Percentiles rank a stretch among this genome's conserved stretches.
These are phyloP conservation scores for Brachypalpus laphriformis DNA, from an alignment of 2,888 invertebrate species.

Conservation along the genomic window DNA sequence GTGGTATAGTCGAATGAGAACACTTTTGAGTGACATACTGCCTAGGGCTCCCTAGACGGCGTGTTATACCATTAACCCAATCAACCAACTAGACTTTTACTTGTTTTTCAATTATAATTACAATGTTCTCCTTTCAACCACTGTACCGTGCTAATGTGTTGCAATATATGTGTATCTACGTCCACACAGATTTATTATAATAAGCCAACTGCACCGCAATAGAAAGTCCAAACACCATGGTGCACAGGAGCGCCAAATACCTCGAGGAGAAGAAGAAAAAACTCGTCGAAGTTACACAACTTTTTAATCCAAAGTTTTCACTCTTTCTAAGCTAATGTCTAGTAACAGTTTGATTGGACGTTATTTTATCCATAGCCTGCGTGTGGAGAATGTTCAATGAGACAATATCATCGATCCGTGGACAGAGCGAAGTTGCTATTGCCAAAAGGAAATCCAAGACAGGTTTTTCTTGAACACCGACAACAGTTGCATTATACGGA, in stretches of 20 bases:
- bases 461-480: not conserved
- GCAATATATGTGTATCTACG: not conserved
- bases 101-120: not conserved
- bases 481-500: not conserved
- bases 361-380: not conserved
- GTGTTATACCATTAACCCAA: not conserved
- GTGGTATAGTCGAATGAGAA: too few species aligned
- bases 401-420: slow-evolving; percentile 2
- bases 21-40: not conserved
- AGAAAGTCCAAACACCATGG: not conserved
- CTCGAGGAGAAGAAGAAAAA: slow-evolving; percentile 3
- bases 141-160: not conserved
- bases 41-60: not conserved
- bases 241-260: not conserved
- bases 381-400: slow-evolving; percentile 10
- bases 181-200: not conserved
- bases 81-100: not conserved
- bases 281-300: slow-evolving; percentile 30
- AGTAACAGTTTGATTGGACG: slow-evolving; percentile 7
- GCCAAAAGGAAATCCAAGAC: not conserved
- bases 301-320: slow-evolving; percentile 10
- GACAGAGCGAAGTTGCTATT: not conserved
- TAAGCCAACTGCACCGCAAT: not conserved
- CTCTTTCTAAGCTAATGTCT: slow-evolving; percentile 5
- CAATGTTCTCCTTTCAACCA: not conserved